Conservation (phyloP, 2,888 invertebrate species). For the Steinernema carpocapsae region DNA sequence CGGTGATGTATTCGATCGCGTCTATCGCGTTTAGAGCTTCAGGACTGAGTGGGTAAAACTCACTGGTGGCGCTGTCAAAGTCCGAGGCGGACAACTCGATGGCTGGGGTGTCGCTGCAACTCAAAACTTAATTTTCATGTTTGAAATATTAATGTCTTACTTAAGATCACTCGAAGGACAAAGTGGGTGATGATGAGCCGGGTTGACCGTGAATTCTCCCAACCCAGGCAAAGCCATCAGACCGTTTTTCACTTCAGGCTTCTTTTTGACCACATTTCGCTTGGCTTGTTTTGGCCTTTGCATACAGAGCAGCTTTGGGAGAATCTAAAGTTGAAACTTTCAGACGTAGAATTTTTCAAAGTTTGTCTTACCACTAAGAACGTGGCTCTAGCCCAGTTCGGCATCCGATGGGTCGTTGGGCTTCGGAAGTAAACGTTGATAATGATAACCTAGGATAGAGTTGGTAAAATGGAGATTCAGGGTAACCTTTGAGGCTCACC, state of each 20-base stretch:
- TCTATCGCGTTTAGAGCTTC: constrained; percentile 66
- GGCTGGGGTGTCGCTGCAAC: too few species aligned
- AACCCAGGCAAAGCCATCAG: constrained; percentile 56
- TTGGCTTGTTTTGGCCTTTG: constrained; percentile 77
- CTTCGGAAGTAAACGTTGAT: constrained; percentile 99
- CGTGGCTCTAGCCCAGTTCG: constrained; percentile 87
- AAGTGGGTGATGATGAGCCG: constrained; percentile 63
- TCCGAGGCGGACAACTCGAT: constrained; percentile 32
- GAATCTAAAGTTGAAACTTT: constrained; percentile 73
- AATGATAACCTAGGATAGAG: too few species aligned
- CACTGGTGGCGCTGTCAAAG: too few species aligned
- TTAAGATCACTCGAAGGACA: constrained; percentile 35
- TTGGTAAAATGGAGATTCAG: too few species aligned
- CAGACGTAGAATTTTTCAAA: constrained; percentile 83
- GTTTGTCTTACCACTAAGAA: constrained; percentile 85
- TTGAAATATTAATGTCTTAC: too few species aligned
- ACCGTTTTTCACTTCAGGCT: constrained; percentile 41
- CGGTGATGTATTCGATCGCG: constrained; percentile 67
- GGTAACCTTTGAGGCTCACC: too few species aligned
- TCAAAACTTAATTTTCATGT: too few species aligned
- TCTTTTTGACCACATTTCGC: constrained; percentile 40
- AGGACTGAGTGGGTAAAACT: too few species aligned
- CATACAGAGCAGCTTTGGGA: constrained; percentile 91
- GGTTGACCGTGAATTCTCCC: constrained; percentile 59
- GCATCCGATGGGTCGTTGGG: constrained; percentile 90